These are phyloP conservation scores for Xenentodon cancila DNA, from an alignment of 2,797 vertebrate genomes.

Conservation along the genomic window DNA sequence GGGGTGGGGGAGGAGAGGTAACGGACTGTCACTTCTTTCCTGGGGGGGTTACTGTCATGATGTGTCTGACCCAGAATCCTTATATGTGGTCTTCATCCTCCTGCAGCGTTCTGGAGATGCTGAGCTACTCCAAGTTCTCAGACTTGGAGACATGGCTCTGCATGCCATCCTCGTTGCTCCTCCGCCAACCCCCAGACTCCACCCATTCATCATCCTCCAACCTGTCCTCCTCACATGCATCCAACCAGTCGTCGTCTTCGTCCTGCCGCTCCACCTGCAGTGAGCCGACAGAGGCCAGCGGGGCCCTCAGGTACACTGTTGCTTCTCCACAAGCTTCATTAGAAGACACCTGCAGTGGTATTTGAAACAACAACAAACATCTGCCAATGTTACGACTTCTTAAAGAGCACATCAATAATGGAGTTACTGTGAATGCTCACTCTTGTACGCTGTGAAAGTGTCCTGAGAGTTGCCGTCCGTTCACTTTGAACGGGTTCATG, in stretches of 20 bases:
- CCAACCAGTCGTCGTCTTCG: conserved; percentile 42
- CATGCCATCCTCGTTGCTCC: conserved; percentile 80
- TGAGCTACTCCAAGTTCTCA: conserved; percentile 83
- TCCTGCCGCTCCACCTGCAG: conserved; percentile 63
- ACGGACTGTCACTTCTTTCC: not conserved
- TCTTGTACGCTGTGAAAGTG: no score
- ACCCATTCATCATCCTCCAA: conserved; percentile 43
- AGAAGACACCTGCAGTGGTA: no score
- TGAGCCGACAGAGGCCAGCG: conserved; percentile 34
- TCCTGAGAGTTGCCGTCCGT: no score
- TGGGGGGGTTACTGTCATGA: no score
- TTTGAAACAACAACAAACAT: no score
- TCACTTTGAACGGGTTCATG: no score
- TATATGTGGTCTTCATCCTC: not conserved
- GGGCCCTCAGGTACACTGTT: conserved; percentile 37
- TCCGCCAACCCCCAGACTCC: conserved; percentile 69
- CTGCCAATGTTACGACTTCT: no score
- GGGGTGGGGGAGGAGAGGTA: conserved; percentile 82
- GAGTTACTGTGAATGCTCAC: no score
- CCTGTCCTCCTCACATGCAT: conserved; percentile 35
- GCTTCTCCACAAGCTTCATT: no score
- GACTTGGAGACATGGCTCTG: conserved; percentile 86
- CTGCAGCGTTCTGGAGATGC: conserved; percentile 84
- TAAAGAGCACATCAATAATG: no score
- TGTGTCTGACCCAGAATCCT: not conserved